phyloP scores from a whole-genome alignment of 2,797 vertebrate genomes.

The Cottoperca gobio region DNA sequence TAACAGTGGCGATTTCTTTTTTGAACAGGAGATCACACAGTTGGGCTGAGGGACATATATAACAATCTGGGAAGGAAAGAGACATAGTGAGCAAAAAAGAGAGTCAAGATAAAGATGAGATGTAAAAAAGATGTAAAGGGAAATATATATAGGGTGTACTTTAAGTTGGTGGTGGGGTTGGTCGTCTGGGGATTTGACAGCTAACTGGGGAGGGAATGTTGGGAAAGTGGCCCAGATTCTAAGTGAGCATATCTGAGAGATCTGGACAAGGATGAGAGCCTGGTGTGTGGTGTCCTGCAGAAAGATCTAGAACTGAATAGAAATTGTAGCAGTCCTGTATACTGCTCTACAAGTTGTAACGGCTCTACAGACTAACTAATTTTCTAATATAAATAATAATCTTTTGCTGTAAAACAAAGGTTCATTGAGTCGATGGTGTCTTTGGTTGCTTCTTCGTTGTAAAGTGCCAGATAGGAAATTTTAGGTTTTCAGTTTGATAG shows the following conservation, averaged over 20 bases:
- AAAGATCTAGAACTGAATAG: slow-evolving; percentile 11
- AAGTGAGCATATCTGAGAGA: slow-evolving; percentile 27
- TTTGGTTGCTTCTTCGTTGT: too few species aligned
- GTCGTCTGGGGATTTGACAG: slow-evolving; percentile 47
- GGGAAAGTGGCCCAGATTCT: slow-evolving; percentile 54
- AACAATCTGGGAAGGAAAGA: slow-evolving; percentile 21
- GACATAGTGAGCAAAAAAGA: slow-evolving; percentile 14
- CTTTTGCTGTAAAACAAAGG: background rate
- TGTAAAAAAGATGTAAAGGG: slow-evolving; percentile 28
- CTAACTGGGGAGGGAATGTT: slow-evolving; percentile 19
- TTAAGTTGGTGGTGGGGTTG: slow-evolving; percentile 48
- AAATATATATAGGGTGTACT: slow-evolving; percentile 13
- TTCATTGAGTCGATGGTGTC: too few species aligned
- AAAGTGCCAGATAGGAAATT: background rate
- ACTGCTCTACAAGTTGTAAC: background rate
- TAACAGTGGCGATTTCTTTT: slow-evolving; percentile 8
- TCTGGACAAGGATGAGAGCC: slow-evolving; percentile 42
- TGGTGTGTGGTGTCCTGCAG: slow-evolving; percentile 24
- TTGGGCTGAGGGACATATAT: slow-evolving; percentile 12
- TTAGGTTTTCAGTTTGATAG: background rate
- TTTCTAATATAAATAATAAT: background rate
- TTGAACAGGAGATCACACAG: slow-evolving; percentile 57
- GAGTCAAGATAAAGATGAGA: slow-evolving; percentile 32
- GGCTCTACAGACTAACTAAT: background rate
- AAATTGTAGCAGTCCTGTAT: background rate